A percentile compares a stretch with the other conserved stretches of the same genome.
Conservation (phyloP, 2,888 invertebrate species). For the Noctua janthe region DNA sequence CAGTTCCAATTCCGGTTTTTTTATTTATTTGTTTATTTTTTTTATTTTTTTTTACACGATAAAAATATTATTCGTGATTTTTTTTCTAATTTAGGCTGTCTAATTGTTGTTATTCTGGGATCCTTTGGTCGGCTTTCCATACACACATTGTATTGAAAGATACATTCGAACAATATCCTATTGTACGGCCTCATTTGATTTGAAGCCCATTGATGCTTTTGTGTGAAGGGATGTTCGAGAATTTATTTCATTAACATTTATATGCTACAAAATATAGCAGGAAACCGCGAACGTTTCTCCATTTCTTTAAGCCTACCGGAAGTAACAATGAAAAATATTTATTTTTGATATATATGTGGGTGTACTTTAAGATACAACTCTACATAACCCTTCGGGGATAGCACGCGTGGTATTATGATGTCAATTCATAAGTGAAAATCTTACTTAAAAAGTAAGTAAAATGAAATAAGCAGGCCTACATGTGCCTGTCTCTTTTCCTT, state of each 20-base stretch:
- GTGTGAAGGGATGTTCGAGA: conserved; percentile 3
- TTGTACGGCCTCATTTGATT: conserved; percentile 58
- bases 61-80: not conserved
- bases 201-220: conserved; percentile 43
- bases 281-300: not conserved
- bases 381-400: not conserved
- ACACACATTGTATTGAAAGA: conserved; percentile 23
- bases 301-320: not conserved
- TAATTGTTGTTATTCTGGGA: conserved; percentile 11
- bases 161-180: conserved; percentile 27
- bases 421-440: not conserved
- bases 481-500: not conserved
- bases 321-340: not conserved
- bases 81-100: not conserved
- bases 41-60: too few relatives aligned
- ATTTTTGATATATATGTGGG: not conserved
- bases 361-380: not conserved
- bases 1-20: not conserved
- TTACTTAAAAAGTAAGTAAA: not conserved
- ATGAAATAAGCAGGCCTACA: not conserved
- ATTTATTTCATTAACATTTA: conserved; percentile 26
- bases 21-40: too few relatives aligned
- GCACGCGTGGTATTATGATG: not conserved
- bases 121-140: conserved; percentile 15
- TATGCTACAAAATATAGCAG: conserved; percentile 8